Evolutionary conservation across 2,888 invertebrate genomes (phyloP).

Genomic region (Osedax frankpressi): DNA sequence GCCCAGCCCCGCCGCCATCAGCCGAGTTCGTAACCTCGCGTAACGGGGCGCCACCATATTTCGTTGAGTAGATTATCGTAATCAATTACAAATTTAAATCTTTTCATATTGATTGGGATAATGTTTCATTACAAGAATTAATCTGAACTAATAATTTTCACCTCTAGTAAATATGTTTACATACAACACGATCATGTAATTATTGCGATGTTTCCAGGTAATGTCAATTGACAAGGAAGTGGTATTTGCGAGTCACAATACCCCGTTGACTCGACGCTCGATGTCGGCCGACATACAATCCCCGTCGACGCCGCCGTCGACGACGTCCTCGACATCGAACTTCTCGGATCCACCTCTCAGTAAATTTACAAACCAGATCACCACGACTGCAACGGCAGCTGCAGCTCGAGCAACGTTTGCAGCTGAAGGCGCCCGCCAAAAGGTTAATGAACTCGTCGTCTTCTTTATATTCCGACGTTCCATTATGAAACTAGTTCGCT

Average conservation of each 20-base stretch:
- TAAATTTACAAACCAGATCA: neutral
- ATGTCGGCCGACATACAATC: neutral
- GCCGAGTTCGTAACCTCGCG: conserved; percentile 14
- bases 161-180: too few relatives aligned
- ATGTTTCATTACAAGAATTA: too few relatives aligned
- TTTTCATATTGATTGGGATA: too few relatives aligned
- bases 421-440: neutral
- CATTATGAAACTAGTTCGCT: too few relatives aligned
- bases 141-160: too few relatives aligned
- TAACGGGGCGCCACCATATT: too few relatives aligned
- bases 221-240: conserved; percentile 8
- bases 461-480: too few relatives aligned
- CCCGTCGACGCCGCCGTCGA: neutral
- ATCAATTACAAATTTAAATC: too few relatives aligned
- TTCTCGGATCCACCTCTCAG: neutral
- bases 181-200: too few relatives aligned
- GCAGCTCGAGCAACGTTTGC: neutral
- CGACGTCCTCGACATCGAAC: neutral
- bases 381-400: neutral
- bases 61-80: too few relatives aligned
- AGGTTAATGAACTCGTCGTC: too few relatives aligned
- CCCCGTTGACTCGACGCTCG: neutral
- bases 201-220: too few relatives aligned
- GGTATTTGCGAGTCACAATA: neutral
- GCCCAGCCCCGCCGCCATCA: conserved; percentile 22